phyloP scores from a whole-genome alignment of 92 coral and sea anemone species.

The Galaxea fascicularis region DNA sequence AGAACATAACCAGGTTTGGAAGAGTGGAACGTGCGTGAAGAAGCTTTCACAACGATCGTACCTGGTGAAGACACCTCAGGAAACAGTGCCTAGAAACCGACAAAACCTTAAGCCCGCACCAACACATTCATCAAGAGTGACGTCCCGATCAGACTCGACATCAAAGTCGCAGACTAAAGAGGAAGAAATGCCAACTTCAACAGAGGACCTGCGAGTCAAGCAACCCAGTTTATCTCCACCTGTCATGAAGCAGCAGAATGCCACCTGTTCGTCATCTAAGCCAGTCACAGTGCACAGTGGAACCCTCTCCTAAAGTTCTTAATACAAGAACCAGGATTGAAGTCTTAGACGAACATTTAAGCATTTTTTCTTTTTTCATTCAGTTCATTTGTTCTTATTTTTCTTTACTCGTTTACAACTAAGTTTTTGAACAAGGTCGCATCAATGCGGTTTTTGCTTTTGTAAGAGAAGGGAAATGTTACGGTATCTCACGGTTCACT shows the following conservation, averaged over 20 bases:
- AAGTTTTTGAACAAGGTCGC: no score
- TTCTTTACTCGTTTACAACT: background rate
- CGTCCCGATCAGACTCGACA: background rate
- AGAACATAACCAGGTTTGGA: slow-evolving; percentile 34
- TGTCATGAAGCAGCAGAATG: background rate
- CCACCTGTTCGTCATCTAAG: background rate
- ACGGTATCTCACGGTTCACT: background rate
- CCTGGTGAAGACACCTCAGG: slow-evolving; percentile 29
- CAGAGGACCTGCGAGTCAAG: background rate
- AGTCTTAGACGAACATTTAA: background rate
- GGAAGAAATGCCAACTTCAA: background rate
- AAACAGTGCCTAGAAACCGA: slow-evolving; percentile 38
- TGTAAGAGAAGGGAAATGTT: slow-evolving; percentile 14
- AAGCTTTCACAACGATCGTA: slow-evolving; percentile 45
- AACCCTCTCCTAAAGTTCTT: background rate
- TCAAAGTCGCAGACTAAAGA: background rate
- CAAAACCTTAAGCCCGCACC: slow-evolving; percentile 23
- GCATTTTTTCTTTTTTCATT: no score
- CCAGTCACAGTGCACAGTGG: background rate
- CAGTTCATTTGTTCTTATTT: background rate
- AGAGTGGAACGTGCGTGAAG: slow-evolving; percentile 34
- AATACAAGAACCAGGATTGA: background rate
- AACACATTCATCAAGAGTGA: background rate
- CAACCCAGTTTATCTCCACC: background rate
- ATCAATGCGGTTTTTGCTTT: background rate